Conservation (phyloP, 2,797 vertebrate species). For the Crenuchus spilurus region DNA sequence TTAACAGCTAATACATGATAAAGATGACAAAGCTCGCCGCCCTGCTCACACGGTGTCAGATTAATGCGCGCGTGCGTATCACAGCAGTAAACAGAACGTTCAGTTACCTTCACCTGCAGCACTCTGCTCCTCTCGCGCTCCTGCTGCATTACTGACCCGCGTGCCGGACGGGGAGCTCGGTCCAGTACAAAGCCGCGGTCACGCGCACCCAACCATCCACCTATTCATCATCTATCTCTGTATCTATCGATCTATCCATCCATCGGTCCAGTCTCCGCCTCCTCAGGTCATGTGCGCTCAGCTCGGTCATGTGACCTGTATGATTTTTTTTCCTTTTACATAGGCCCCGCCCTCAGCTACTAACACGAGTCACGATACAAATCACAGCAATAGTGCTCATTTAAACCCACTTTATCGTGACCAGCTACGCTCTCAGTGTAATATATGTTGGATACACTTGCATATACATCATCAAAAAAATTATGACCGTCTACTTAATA, state of each 20-base stretch:
- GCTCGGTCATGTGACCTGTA: not conserved
- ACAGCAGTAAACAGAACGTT: too few relatives aligned
- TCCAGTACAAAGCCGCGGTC: not conserved
- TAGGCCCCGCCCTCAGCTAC: not conserved
- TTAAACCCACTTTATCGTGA: too few relatives aligned
- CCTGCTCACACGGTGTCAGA: too few relatives aligned
- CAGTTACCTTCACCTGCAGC: conserved; percentile 9
- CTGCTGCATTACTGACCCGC: not conserved
- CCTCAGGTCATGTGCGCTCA: not conserved
- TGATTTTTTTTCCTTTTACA: not conserved
- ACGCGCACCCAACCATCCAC: not conserved
- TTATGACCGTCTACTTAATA: too few relatives aligned
- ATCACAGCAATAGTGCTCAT: too few relatives aligned
- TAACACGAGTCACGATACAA: too few relatives aligned
- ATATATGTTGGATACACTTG: too few relatives aligned
- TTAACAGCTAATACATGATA: too few relatives aligned
- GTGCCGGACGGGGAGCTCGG: not conserved
- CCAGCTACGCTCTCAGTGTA: too few relatives aligned
- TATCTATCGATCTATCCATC: not conserved
- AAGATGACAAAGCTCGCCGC: too few relatives aligned
- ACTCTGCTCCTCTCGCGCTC: conserved; percentile 12
- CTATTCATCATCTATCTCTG: not conserved
- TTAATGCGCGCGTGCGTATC: too few relatives aligned
- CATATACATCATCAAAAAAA: too few relatives aligned
- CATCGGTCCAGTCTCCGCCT: not conserved